These are phyloP conservation scores for Anguilla pacifica DNA, from an alignment of 2,797 vertebrate species.

Conservation along the genomic window DNA sequence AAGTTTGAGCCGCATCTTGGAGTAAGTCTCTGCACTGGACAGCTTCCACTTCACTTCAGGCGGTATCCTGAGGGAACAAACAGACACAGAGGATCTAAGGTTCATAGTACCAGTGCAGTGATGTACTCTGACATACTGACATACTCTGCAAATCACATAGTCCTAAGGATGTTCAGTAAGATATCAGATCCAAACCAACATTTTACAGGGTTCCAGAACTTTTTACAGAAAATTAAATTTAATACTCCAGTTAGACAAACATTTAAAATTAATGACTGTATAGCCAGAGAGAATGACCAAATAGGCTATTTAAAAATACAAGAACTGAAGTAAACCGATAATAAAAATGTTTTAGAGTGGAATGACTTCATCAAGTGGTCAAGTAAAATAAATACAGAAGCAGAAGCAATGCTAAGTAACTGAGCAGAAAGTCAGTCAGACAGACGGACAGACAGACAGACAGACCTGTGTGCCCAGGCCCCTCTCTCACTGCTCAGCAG, in stretches of 20 bases:
- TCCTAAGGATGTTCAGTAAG: not conserved
- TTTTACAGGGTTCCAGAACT: not conserved
- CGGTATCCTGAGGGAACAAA: constrained; percentile 66
- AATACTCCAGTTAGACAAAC: not conserved
- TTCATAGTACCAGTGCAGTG: not conserved
- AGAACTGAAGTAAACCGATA: not conserved
- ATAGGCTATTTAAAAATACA: not conserved
- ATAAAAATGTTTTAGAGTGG: not conserved
- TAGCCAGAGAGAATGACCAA: not conserved
- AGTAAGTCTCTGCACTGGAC: constrained; percentile 90
- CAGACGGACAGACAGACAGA: constrained; percentile 31
- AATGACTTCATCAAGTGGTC: not conserved
- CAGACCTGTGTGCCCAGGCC: constrained; percentile 85
- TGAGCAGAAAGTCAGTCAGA: constrained; percentile 8
- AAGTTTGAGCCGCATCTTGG: constrained; percentile 93
- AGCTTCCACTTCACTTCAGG: constrained; percentile 83
- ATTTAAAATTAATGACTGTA: not conserved
- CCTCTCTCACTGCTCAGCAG: constrained; percentile 85
- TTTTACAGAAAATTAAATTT: not conserved
- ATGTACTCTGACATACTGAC: not conserved
- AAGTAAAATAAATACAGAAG: not conserved
- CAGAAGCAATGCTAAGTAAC: not conserved
- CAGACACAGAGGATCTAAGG: not conserved
- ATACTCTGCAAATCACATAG: not conserved
- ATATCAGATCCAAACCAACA: not conserved